Base-by-base conservation (phyloP, 1,140 invertebrate species). In the Delia radicum region DNA sequence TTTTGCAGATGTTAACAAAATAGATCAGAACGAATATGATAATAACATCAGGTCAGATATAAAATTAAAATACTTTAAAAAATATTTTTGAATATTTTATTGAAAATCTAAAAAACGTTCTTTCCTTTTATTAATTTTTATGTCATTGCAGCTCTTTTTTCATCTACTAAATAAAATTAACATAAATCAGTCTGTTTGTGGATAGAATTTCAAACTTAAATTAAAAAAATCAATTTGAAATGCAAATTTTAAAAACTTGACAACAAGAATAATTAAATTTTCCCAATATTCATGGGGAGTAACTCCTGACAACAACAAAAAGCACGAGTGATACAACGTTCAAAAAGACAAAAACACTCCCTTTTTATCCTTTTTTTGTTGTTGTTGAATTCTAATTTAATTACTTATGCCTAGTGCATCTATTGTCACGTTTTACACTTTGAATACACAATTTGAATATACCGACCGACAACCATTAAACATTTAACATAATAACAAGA, bases 381-480 rank as follows among this genome's bases (percentile, higher is more conserved):
- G 33, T 37, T 33, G 31, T 33, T 37, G 80, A 83, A 81, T 80
- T 83, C 83, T 85, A 85, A 85, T 85, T 85, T 85, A 85, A 85
- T 85, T 85, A 85, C 83, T 85, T 85, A 85, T 85, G 83, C 83
- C 82, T 79, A 76, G 79, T 83, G 83, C 81, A 83, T 80, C 79
- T 78, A 83, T 83, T 84, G 82, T 84, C 80, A 84, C 46, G 21
- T 74, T 63, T 28, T 46, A 46, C 26, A 13, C 21, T 69, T 55
- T 21, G n/a, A n/a, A n/a, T n/a, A n/a, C n/a, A n/a, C n/a, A n/a
- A n/a, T 18, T n/a, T 18, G 28, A 7, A 69, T 10, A 21, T 13
- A 13, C 27, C 15, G 62, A 12, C 62, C 28, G 26, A 8, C 63
- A 67, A 33, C 8, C 28, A 67, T 31, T 33, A 69, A 69, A 37